Percentiles rank a stretch among this genome's conserved stretches.
These are phyloP conservation scores for Chlorocebus sabaeus DNA, from an alignment of 2,113 vertebrate species.

Conservation along the genomic window DNA sequence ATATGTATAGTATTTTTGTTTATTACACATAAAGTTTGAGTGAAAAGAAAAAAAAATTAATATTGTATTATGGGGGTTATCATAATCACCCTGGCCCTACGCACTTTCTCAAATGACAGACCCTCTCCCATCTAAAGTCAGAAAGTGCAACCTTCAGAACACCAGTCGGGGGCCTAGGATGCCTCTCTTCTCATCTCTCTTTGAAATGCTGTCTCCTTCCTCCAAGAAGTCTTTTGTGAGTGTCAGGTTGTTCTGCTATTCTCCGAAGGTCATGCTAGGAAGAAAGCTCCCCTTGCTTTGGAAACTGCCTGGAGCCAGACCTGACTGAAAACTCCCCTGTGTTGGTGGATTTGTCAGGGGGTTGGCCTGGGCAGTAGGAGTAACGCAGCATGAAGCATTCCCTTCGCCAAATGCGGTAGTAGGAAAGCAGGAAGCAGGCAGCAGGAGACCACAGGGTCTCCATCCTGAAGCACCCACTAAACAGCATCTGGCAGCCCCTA, in stretches of 20 bases:
- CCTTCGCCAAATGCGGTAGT: not conserved
- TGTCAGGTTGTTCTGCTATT: not conserved
- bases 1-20: not conserved
- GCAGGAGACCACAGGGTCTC: not conserved
- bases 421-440: not conserved
- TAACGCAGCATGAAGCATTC: not conserved
- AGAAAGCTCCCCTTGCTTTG: not conserved
- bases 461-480: not conserved
- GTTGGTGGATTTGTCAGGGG: not conserved
- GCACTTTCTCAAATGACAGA: not conserved
- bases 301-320: not conserved
- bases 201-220: not conserved
- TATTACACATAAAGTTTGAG: not conserved
- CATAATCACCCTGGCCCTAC: not conserved
- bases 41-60: not conserved
- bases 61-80: not conserved
- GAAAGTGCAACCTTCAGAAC: rapidly evolving
- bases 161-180: rapidly evolving
- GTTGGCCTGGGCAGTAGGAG: not conserved
- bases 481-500: constrained; percentile 36
- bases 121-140: not conserved
- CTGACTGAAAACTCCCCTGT: not conserved
- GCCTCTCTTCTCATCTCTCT: not conserved
- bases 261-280: not conserved
- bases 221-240: not conserved